Percentiles rank a stretch among this genome's conserved stretches.
phyloP scores from a whole-genome alignment of 2,888 invertebrate species.

The Tetanocera ferruginea region DNA sequence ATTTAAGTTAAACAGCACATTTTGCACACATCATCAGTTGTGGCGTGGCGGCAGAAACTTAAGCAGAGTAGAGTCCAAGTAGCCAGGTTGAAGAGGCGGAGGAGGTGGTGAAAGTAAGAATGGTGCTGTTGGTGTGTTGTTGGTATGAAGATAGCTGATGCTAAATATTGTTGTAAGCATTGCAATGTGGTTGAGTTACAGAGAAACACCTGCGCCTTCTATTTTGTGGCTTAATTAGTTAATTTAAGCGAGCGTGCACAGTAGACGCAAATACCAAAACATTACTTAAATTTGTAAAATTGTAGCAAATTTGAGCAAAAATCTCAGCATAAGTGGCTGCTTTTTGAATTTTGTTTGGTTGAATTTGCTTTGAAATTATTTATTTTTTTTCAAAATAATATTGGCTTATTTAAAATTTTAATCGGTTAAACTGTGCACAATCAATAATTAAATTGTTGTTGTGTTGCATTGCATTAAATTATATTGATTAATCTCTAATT shows the following conservation, averaged over 20 bases:
- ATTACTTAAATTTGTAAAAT: too few relatives aligned
- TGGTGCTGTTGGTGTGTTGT: not conserved
- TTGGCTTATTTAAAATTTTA: too few relatives aligned
- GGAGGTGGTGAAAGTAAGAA: not conserved
- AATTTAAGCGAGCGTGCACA: not conserved
- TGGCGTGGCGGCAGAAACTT: conserved; percentile 13
- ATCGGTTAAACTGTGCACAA: too few relatives aligned
- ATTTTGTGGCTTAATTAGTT: conserved; percentile 18
- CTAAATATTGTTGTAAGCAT: not conserved
- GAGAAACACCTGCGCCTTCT: conserved; percentile 6
- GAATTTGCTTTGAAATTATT: too few relatives aligned
- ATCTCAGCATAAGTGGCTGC: too few relatives aligned
- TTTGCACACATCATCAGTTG: conserved; percentile 42
- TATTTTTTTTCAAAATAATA: too few relatives aligned
- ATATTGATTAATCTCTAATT: too few relatives aligned
- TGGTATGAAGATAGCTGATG: not conserved
- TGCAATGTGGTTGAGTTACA: not conserved
- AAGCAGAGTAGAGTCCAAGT: not conserved
- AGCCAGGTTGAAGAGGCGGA: not conserved
- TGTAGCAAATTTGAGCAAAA: too few relatives aligned
- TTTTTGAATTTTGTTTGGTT: too few relatives aligned
- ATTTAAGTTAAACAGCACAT: conserved; percentile 60
- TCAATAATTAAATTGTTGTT: too few relatives aligned
- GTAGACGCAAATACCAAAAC: not conserved
- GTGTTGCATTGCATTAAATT: too few relatives aligned